A percentile compares a stretch with the other conserved stretches of the same genome.
These are phyloP conservation scores for Bradysia coprophila DNA, from an alignment of 1,140 invertebrate genomes.

Conservation along the genomic window DNA sequence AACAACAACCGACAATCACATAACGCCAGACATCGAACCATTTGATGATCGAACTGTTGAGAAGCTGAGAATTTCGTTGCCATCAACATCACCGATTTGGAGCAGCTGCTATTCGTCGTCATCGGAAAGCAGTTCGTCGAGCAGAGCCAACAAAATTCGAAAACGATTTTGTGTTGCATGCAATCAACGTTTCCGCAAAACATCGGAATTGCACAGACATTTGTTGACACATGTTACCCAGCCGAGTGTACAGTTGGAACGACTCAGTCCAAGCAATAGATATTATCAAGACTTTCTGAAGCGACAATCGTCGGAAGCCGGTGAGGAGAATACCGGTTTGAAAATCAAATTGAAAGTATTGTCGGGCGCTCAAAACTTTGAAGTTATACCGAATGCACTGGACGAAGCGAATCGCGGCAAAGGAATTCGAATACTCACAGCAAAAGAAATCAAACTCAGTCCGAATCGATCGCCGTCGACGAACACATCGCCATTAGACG, in stretches of 20 bases:
- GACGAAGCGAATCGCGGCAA: neutral
- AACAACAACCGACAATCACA: too few relatives aligned
- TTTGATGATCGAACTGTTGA: neutral
- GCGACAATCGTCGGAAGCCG: neutral
- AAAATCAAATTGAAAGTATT: slow-evolving; percentile 3
- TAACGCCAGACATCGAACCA: too few relatives aligned
- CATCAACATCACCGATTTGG: neutral
- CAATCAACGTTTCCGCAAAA: neutral
- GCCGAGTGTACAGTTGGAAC: neutral
- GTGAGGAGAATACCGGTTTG: neutral
- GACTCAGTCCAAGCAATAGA: neutral
- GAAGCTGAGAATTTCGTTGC: neutral
- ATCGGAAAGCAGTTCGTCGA: neutral
- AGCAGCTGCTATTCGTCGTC: slow-evolving; percentile 3
- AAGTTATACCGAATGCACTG: neutral
- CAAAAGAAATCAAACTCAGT: slow-evolving; percentile 2
- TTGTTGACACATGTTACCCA: neutral
- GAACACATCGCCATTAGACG: neutral
- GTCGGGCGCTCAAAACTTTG: neutral
- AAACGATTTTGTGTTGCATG: slow-evolving; percentile 2
- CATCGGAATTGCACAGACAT: neutral
- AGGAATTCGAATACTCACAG: neutral
- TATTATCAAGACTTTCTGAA: neutral
- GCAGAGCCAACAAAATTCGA: neutral
- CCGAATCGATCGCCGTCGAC: neutral